These are phyloP conservation scores for Himalopsyche phryganea DNA, from an alignment of 1,140 invertebrate genomes.

Conservation along the genomic window DNA sequence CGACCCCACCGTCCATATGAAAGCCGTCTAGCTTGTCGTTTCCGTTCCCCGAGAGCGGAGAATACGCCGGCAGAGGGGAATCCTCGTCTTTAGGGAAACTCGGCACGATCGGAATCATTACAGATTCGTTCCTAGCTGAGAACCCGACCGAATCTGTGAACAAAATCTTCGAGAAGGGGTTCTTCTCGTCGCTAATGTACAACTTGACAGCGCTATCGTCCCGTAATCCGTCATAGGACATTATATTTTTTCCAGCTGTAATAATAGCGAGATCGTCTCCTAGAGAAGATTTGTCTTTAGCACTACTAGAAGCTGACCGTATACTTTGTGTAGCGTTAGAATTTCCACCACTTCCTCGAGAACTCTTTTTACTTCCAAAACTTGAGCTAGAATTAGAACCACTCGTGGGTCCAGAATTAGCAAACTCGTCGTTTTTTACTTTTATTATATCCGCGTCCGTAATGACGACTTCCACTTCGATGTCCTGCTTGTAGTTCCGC, in stretches of 20 bases:
- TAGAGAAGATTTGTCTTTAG: conserved; percentile 53
- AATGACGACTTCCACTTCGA: conserved; percentile 16
- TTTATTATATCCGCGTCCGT: conserved; percentile 15
- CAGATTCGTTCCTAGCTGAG: conserved; percentile 47
- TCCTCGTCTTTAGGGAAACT: conserved; percentile 33
- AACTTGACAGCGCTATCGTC: conserved; percentile 50
- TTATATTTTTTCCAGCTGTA: conserved; percentile 28
- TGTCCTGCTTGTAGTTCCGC: background rate
- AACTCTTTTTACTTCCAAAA: conserved; percentile 48
- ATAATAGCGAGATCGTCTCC: conserved; percentile 47
- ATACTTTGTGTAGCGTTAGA: conserved; percentile 52
- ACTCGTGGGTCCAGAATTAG: conserved; percentile 31
- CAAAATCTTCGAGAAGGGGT: conserved; percentile 47
- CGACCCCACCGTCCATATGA: conserved; percentile 33
- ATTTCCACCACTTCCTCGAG: conserved; percentile 46
- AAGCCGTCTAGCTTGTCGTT: conserved; percentile 46
- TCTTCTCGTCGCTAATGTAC: conserved; percentile 49
- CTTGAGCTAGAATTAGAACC: conserved; percentile 43
- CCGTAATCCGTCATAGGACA: conserved; percentile 39
- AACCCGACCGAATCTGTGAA: conserved; percentile 45
- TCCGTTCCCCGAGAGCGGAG: conserved; percentile 43
- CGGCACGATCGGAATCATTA: conserved; percentile 45
- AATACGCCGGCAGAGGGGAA: conserved; percentile 39
- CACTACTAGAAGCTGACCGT: conserved; percentile 51
- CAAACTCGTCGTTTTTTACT: conserved; percentile 22